Percentiles rank a stretch among this genome's conserved stretches.
These are phyloP conservation scores for Lagopus muta DNA, from an alignment of 2,113 vertebrate genomes.

Conservation along the genomic window DNA sequence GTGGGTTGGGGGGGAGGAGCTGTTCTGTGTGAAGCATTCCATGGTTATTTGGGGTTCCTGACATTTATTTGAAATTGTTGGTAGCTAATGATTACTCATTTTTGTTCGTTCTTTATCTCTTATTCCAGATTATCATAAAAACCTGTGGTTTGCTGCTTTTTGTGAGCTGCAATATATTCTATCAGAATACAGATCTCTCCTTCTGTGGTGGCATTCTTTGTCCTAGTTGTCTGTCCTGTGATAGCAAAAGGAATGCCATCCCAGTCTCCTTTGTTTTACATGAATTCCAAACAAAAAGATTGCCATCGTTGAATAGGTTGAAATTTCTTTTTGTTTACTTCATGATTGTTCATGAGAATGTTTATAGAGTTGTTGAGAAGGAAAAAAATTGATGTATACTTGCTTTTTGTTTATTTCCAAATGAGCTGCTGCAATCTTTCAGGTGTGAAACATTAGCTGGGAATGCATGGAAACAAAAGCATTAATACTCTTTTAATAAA, in stretches of 20 bases:
- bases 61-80: not conserved
- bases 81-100: not conserved
- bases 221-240: not conserved
- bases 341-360: not conserved
- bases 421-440: not conserved
- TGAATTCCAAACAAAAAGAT: not conserved
- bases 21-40: not conserved
- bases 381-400: not conserved
- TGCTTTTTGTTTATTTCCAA: not conserved
- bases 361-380: not conserved
- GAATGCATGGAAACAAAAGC: not conserved
- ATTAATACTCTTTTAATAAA: not conserved
- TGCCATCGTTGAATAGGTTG: not conserved
- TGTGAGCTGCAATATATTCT: not conserved
- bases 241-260: not conserved
- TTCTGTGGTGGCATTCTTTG: not conserved
- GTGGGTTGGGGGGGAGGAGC: not conserved
- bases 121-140: not conserved
- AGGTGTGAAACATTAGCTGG: not conserved
- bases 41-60: not conserved
- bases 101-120: not conserved
- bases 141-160: not conserved
- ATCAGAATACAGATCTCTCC: not conserved
- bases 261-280: rapidly evolving
- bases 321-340: not conserved